phyloP scores from a whole-genome alignment of 1,140 invertebrate species.

The Fopius arisanus region DNA sequence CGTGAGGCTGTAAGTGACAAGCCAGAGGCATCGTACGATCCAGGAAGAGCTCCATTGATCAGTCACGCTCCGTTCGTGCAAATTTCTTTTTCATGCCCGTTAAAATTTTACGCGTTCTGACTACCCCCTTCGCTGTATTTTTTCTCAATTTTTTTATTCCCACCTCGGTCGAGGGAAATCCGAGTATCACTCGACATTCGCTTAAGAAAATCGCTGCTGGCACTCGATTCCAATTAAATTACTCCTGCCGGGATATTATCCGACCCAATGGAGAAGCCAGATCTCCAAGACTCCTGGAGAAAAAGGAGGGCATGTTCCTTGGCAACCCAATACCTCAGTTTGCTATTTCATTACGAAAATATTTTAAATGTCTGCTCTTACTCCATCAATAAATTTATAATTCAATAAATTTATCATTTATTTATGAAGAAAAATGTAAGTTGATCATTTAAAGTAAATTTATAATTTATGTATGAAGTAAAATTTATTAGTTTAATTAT shows the following conservation, averaged over 20 bases:
- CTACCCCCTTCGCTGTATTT: not conserved
- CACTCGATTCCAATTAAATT: slow-evolving; percentile 45
- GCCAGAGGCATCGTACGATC: not conserved
- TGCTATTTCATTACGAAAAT: no score
- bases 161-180: not conserved
- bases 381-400: no score
- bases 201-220: slow-evolving; percentile 43
- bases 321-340: no score
- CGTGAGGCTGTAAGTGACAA: slow-evolving; percentile 27
- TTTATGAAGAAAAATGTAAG: no score
- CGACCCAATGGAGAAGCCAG: not conserved
- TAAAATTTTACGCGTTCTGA: slow-evolving; percentile 9
- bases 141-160: not conserved
- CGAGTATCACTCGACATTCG: slow-evolving; percentile 38
- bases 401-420: no score
- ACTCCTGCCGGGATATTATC: slow-evolving; percentile 31
- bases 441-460: no score
- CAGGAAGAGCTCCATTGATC: not conserved
- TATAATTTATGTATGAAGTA: no score
- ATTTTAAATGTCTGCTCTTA: no score
- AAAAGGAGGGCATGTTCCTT: not conserved
- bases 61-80: not conserved
- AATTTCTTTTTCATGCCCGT: slow-evolving; percentile 21
- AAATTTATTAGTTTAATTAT: no score
- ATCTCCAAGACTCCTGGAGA: not conserved